Base-by-base conservation (phyloP, 2,797 vertebrate species). In the Spondyliosoma cantharus region DNA sequence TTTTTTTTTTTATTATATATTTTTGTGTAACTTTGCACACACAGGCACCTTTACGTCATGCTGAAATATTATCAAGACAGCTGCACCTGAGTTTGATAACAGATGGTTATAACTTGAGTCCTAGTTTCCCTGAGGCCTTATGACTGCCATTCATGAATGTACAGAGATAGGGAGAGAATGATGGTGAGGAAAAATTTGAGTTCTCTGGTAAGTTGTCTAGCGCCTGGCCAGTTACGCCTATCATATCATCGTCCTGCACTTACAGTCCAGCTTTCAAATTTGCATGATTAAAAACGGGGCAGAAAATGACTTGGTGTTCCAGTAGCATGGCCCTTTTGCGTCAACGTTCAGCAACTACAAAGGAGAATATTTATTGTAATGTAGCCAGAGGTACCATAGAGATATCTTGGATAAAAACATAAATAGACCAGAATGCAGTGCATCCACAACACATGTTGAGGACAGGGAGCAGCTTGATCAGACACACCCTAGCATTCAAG, bases 361-460 rank as follows among this genome's bases (percentile, higher is more conserved):
- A 60, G 50, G 5, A 4, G 13, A 7, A n/a, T n/a, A 25, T 54
- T 11, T 61, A 24, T 25, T 73, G 16, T 65, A 12, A 53, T 43
- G 25, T 19, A 73, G 50, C 25, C 60, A 70, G 61, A 66, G 46
- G 46, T 43, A 63, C 4, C 24, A 37, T 19, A 7, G 48, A 48
- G 32, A 80, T 86, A 58, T 65, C 12, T 68, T 5, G 7, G 11
- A 58, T 71, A 66, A 48, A 69, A 71, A 65, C 50, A 76, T 53
- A 79, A 89, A 87, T 86, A 88, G 78, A 85, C 25, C 56, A 88
- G 72, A 87, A 92, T 86, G 83, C 74, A 81, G 43, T 74, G 71
- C 82, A 87, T 78, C 83, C 61, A 70, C 53, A 76, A 37, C 82
- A 90, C 82, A 81, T 85, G 86, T 56, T 60, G 11, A 64, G 66